A percentile compares a stretch with the other conserved stretches of the same genome.
Evolutionary conservation across 1,140 invertebrate species (phyloP).

Genomic region (Danaus plexippus): DNA sequence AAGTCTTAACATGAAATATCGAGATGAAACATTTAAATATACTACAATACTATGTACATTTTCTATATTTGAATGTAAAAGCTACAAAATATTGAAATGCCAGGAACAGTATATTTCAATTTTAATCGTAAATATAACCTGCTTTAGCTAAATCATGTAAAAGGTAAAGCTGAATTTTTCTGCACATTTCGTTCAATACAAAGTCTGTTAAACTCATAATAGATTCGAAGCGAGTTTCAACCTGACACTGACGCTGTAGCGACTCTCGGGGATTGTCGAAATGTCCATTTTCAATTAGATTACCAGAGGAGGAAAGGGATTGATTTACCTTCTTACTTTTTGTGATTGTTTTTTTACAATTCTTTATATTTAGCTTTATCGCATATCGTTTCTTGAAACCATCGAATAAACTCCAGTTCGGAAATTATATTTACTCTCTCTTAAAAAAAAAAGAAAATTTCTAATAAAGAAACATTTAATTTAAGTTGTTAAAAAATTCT

Average conservation of each 20-base stretch:
- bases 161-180: constrained; percentile 9
- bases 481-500: too few species aligned
- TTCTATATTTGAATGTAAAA: too few species aligned
- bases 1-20: too few species aligned
- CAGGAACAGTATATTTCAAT: too few species aligned
- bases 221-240: constrained; percentile 26
- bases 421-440: too few species aligned
- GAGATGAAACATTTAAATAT: too few species aligned
- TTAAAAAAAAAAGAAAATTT: too few species aligned
- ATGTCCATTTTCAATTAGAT: constrained; percentile 26
- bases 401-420: too few species aligned
- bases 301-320: constrained; percentile 17
- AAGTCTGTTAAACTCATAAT: constrained; percentile 28
- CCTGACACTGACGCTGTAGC: constrained; percentile 19
- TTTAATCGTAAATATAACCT: constrained; percentile 5
- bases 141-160: constrained; percentile 7
- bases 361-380: background rate
- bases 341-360: constrained; percentile 13
- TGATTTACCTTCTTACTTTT: constrained; percentile 18
- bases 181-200: constrained; percentile 17
- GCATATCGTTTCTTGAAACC: too few species aligned
- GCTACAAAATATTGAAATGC: too few species aligned
- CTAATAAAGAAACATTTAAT: too few species aligned
- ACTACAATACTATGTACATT: too few species aligned
- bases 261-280: constrained; percentile 23